These are phyloP conservation scores for Notospermus geniculatus DNA, from an alignment of 1,140 invertebrate genomes.

Conservation along the genomic window DNA sequence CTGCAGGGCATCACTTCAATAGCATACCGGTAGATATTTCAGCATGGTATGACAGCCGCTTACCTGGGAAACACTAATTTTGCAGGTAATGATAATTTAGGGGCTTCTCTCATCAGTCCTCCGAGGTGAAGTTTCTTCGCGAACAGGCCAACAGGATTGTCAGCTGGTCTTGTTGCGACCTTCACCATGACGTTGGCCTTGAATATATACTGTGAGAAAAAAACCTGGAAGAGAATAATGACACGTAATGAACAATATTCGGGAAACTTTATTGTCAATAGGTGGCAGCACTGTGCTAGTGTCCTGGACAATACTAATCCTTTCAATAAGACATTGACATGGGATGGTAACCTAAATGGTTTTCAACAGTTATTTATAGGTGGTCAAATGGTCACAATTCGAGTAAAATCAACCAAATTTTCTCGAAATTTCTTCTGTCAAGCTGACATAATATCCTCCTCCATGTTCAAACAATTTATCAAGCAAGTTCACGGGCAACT, in stretches of 20 bases:
- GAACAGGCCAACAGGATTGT: constrained; percentile 93
- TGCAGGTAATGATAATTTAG: constrained; percentile 91
- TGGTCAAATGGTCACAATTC: too few species aligned
- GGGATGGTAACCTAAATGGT: too few species aligned
- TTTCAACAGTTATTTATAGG: too few species aligned
- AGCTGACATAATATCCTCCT: too few species aligned
- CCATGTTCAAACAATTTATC: too few species aligned
- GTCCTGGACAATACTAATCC: background rate
- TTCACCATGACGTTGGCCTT: constrained; percentile 99
- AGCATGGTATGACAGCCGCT: too few species aligned
- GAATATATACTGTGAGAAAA: constrained; percentile 97
- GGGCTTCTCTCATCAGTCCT: constrained; percentile 81
- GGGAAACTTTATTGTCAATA: background rate
- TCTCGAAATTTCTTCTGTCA: too few species aligned
- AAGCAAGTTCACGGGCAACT: too few species aligned
- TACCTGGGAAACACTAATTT: constrained; percentile 89
- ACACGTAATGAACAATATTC: constrained; percentile 12
- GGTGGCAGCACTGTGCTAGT: background rate
- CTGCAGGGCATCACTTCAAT: too few species aligned
- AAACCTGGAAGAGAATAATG: constrained; percentile 62
- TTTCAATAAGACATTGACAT: too few species aligned
- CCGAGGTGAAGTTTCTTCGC: constrained; percentile 87
- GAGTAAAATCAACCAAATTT: too few species aligned
- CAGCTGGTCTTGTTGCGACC: constrained; percentile 85
- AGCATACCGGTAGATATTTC: too few species aligned